phyloP scores from a whole-genome alignment of 2,888 invertebrate species.

The Drosophila siamana region DNA sequence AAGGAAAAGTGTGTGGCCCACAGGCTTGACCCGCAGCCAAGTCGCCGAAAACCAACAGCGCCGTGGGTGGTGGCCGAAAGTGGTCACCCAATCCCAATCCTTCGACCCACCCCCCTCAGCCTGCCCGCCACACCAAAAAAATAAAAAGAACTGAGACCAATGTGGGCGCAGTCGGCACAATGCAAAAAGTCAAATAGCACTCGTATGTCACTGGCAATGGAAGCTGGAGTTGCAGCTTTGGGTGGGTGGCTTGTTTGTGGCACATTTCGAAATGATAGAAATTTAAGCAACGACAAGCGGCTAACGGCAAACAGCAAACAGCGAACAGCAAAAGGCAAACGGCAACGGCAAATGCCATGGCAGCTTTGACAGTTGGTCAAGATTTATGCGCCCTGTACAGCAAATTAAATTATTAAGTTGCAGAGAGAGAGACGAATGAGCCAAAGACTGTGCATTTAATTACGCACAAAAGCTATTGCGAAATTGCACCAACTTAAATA shows the following conservation, averaged over 20 bases:
- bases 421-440: neutral
- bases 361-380: conserved; percentile 47
- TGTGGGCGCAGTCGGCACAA: conserved; percentile 61
- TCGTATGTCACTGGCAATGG: conserved; percentile 60
- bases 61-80: conserved; percentile 69
- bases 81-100: conserved; percentile 28
- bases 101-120: too few species aligned
- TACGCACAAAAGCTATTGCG: conserved; percentile 76
- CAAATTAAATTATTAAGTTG: conserved; percentile 74
- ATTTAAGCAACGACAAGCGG: conserved; percentile 52
- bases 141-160: too few species aligned
- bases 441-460: conserved; percentile 63
- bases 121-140: too few species aligned
- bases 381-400: conserved; percentile 65
- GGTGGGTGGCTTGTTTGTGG: conserved; percentile 48
- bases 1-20: conserved; percentile 58
- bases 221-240: conserved; percentile 21
- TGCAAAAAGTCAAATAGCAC: conserved; percentile 56
- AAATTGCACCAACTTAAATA: conserved; percentile 46
- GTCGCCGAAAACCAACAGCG: conserved; percentile 34
- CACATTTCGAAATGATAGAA: conserved; percentile 71
- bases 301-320: conserved; percentile 11
- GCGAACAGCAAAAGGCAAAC: too few species aligned
- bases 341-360: conserved; percentile 1
- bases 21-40: conserved; percentile 58